Evolutionary conservation across 2,888 invertebrate species (phyloP), one percentile per base, ranked within the genome.

Genomic region (Exocentrus adspersus): DNA sequence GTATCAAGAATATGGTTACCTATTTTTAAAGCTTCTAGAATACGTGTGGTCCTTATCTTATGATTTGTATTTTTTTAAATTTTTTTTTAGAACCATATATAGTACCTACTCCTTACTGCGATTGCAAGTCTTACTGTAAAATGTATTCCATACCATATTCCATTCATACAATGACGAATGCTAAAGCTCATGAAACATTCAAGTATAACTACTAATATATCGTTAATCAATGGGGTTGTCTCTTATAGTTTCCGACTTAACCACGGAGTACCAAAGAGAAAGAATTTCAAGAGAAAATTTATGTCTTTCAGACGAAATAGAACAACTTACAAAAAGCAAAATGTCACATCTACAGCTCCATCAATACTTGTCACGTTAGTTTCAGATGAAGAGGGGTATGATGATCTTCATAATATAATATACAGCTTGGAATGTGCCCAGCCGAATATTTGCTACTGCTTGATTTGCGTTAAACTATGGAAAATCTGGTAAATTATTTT

Each of bases 211-310:
- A 12, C 6, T 9, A 2, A 5, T 14, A 12, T 4, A 41, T 14
- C 12, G 1, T 12, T 41, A 41, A 17, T 45, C 20, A 12, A 4
- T 24, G 30, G 20, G 21, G 42, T 12, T 52, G 12, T 60, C 42
- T 62, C 45, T 65, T 65, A 32, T 67, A 67, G 67, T 42, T 53
- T 37, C 2, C 52, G 43, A 46, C 10, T 14, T 9, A 58, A 48
- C 45, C 41, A 56, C 45, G 61, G 64, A 17, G 60, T 54, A 19
- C 16, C 58, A 43, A 62, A 58, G 59, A 67, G 54, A 60, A 66
- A 63, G 19, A 28, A 54, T 51, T 60, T 52, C 51, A 67, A 67
- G 61, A 64, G 51, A 57, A 67, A 62, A 64, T 30, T 46, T 24
- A 53, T 21, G 42, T 17, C 43, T 32, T 56, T 56, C 42, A 54